These are phyloP conservation scores for Megaptera novaeangliae DNA, from an alignment of 2,113 vertebrate species.

Conservation along the genomic window DNA sequence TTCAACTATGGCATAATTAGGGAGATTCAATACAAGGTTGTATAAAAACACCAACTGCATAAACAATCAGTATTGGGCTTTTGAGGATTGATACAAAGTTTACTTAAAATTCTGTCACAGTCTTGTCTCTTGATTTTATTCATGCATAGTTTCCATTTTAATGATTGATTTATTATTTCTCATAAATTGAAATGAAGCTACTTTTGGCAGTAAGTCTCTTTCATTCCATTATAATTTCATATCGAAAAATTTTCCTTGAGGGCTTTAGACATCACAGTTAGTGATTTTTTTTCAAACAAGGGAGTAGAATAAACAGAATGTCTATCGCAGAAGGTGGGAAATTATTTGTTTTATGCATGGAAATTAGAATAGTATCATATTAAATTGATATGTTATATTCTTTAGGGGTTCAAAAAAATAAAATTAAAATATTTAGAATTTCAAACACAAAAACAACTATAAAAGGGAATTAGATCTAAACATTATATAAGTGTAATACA, in stretches of 20 bases:
- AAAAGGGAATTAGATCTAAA: neutral
- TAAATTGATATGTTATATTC: neutral
- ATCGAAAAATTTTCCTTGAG: conserved; percentile 15
- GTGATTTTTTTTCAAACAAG: neutral
- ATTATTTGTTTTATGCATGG: conserved; percentile 12
- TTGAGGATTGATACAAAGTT: conserved; percentile 54
- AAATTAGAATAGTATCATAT: conserved; percentile 7
- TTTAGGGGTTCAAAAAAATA: neutral
- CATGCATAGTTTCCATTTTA: conserved; percentile 53
- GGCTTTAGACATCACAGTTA: neutral
- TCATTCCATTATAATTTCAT: conserved; percentile 54
- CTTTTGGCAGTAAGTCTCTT: conserved; percentile 43
- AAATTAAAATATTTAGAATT: conserved; percentile 6
- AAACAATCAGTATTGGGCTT: conserved; percentile 73
- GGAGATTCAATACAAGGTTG: conserved; percentile 62
- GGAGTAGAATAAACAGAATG: conserved; percentile 22
- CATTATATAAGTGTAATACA: neutral
- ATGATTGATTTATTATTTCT: conserved; percentile 68
- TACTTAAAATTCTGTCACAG: conserved; percentile 54
- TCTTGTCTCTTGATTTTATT: conserved; percentile 61
- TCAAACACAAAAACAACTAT: neutral
- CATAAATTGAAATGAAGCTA: conserved; percentile 67
- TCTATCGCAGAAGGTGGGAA: neutral
- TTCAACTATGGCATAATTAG: conserved; percentile 77
- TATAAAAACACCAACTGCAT: conserved; percentile 73